These are phyloP conservation scores for Drosophila insularis DNA, from an alignment of 1,140 invertebrate genomes.

Conservation along the genomic window DNA sequence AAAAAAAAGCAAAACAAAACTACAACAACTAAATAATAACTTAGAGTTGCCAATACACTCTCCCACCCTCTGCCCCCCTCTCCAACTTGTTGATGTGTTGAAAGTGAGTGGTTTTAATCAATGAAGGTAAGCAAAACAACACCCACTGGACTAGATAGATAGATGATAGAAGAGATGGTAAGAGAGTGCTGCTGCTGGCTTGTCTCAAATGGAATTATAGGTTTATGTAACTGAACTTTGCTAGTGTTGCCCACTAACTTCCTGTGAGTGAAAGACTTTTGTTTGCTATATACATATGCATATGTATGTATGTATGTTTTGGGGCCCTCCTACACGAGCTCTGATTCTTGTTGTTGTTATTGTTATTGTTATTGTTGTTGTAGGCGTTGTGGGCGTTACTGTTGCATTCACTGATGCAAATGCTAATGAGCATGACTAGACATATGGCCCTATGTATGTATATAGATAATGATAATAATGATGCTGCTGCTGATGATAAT, in stretches of 20 bases:
- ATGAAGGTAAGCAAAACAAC: too few species aligned
- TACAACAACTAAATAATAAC: background rate
- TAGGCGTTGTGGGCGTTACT: constrained; percentile 50
- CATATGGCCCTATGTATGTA: constrained; percentile 41
- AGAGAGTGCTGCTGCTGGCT: too few species aligned
- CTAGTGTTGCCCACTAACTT: constrained; percentile 64
- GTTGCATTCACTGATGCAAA: constrained; percentile 58
- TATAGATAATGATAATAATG: background rate
- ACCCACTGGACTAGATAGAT: too few species aligned
- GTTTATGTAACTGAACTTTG: constrained; percentile 29
- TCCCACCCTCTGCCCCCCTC: too few species aligned
- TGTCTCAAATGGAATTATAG: constrained; percentile 49
- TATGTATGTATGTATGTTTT: background rate
- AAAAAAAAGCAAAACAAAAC: background rate
- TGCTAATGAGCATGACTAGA: constrained; percentile 79
- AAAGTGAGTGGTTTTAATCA: too few species aligned
- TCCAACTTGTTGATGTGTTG: too few species aligned
- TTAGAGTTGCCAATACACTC: too few species aligned
- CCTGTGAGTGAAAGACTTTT: constrained; percentile 71
- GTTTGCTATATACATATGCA: constrained; percentile 27
- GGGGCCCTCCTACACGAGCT: constrained; percentile 28
- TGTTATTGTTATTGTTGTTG: constrained; percentile 22
- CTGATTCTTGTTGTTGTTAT: constrained; percentile 5
- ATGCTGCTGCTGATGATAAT: constrained; percentile 23
- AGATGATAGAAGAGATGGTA: too few species aligned